phyloP scores from a whole-genome alignment of 2,113 vertebrate species.

The Festucalex cinctus region DNA sequence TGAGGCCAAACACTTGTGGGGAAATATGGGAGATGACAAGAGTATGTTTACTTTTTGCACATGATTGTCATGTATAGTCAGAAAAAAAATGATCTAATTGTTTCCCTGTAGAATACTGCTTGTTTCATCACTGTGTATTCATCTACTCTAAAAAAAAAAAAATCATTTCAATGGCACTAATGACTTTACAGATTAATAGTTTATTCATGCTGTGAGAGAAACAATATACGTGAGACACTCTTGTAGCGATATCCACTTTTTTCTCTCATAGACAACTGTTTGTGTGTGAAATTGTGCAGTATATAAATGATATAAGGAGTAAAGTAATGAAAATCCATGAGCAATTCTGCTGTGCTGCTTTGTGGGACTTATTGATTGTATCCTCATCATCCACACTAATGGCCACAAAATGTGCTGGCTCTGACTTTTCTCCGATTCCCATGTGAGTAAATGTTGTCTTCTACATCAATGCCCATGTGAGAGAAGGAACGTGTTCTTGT shows the following conservation, averaged over 20 bases:
- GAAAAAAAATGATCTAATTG: neutral
- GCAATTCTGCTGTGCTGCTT: constrained; percentile 12
- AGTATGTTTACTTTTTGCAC: neutral
- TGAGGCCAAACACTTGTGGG: neutral
- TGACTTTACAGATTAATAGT: neutral
- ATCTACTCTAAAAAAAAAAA: neutral
- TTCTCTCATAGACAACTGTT: no score
- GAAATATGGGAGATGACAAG: neutral
- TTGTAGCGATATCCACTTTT: neutral
- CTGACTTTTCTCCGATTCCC: constrained; percentile 20
- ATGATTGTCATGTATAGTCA: neutral
- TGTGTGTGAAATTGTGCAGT: constrained; percentile 8
- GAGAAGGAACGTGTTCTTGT: neutral
- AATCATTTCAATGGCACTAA: neutral
- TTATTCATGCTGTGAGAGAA: neutral
- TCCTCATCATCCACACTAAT: constrained; percentile 12
- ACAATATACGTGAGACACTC: neutral
- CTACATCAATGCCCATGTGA: neutral
- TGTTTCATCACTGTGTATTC: neutral
- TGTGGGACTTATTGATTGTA: constrained; percentile 36
- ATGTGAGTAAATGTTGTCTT: constrained; percentile 14
- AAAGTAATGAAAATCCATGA: constrained; percentile 36
- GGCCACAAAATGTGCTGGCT: constrained; percentile 35
- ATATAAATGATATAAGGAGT: constrained; percentile 16
- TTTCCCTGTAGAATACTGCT: neutral